Evolutionary conservation across 2,797 vertebrate species (phyloP).

Genomic region (Enteromius mattozi): DNA sequence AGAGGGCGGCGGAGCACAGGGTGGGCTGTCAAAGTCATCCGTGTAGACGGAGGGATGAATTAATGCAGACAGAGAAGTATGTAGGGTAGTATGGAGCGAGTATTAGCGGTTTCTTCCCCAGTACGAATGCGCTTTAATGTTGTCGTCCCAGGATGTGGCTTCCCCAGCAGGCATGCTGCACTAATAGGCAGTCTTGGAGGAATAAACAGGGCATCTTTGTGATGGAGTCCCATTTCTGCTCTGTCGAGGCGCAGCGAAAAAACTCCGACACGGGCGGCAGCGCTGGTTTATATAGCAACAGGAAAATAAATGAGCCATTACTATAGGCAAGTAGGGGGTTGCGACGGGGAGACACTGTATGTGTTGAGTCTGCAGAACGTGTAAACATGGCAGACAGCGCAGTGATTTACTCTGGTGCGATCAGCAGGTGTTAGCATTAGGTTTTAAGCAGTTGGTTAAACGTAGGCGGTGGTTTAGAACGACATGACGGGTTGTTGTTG

Average conservation of each 20-base stretch:
- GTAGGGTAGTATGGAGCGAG: constrained; percentile 20
- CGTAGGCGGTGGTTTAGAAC: constrained; percentile 29
- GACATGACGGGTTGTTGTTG: not conserved
- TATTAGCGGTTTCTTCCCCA: constrained; percentile 31
- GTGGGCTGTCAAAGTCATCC: constrained; percentile 49
- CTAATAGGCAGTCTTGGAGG: constrained; percentile 77
- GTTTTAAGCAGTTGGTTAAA: constrained; percentile 27
- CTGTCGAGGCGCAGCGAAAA: constrained; percentile 21
- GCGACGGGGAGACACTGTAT: constrained; percentile 3
- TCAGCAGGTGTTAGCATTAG: constrained; percentile 39
- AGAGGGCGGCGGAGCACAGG: constrained; percentile 2
- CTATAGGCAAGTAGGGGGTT: constrained; percentile 32
- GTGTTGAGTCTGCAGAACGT: constrained; percentile 38
- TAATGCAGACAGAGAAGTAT: constrained; percentile 36
- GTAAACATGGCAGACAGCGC: constrained; percentile 32
- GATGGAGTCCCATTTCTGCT: constrained; percentile 27
- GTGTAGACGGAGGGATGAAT: constrained; percentile 38
- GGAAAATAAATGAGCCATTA: constrained; percentile 47
- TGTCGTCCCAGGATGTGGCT: constrained; percentile 63
- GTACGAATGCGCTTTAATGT: constrained; percentile 58
- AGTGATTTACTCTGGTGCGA: constrained; percentile 16
- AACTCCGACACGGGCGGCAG: constrained; percentile 17
- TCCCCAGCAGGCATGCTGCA: constrained; percentile 69
- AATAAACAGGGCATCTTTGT: constrained; percentile 62
- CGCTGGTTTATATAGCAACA: constrained; percentile 40